Percentiles rank a stretch among this genome's conserved stretches.
phyloP scores from a whole-genome alignment of 2,888 invertebrate genomes.

The Tenodera sinensis region DNA sequence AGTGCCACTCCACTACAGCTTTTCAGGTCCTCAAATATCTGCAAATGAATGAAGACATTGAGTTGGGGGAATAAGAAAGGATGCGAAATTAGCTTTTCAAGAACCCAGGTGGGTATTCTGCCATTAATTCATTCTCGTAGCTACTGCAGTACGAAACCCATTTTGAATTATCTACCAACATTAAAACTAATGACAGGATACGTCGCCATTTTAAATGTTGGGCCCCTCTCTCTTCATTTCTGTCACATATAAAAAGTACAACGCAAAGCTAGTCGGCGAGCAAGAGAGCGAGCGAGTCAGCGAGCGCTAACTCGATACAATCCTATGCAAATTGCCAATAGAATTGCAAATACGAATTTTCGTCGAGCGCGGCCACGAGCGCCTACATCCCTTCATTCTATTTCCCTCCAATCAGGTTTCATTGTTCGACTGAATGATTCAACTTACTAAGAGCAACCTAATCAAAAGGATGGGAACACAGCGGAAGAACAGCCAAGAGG shows the following conservation, averaged over 20 bases:
- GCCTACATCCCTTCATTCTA: neutral
- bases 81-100: neutral
- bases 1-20: too few relatives aligned
- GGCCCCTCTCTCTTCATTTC: neutral
- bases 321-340: conserved; percentile 16
- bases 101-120: neutral
- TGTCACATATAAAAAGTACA: neutral
- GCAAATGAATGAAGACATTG: too few relatives aligned
- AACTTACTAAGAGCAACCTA: neutral
- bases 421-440: conserved; percentile 12
- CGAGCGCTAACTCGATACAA: neutral
- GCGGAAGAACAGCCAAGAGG: neutral
- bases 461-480: neutral
- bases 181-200: neutral
- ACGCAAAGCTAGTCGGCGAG: neutral
- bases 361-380: conserved; percentile 4
- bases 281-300: neutral
- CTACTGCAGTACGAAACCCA: neutral
- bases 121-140: neutral
- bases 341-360: conserved; percentile 17
- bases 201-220: neutral
- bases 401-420: conserved; percentile 15
- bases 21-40: too few relatives aligned
- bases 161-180: neutral
- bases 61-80: too few relatives aligned